These are phyloP conservation scores for Leistus spinibarbis DNA, from an alignment of 2,888 invertebrate species.

Conservation along the genomic window DNA sequence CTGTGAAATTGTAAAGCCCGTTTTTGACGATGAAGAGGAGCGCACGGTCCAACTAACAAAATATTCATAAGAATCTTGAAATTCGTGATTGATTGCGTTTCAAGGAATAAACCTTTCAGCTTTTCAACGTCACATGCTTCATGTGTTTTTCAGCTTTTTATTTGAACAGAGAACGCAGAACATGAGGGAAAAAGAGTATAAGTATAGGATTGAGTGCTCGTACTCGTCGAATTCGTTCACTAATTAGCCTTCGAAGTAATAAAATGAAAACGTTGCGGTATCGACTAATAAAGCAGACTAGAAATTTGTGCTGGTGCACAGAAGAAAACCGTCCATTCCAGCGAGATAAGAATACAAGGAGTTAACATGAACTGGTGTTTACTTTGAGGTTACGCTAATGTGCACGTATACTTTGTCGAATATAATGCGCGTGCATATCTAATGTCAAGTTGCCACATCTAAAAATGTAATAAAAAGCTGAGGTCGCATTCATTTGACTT, in stretches of 20 bases:
- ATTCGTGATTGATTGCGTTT: conserved; percentile 1
- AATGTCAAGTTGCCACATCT: too few relatives aligned
- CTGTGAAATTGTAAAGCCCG: not conserved
- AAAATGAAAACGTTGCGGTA: conserved; percentile 3
- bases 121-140: not conserved
- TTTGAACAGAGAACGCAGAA: not conserved
- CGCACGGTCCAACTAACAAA: not conserved
- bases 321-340: too few relatives aligned
- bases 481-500: too few relatives aligned
- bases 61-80: not conserved
- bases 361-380: too few relatives aligned
- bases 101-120: not conserved
- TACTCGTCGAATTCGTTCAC: not conserved
- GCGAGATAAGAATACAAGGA: too few relatives aligned
- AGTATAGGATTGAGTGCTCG: not conserved
- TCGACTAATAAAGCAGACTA: conserved; percentile 7
- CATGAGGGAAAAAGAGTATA: not conserved
- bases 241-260: not conserved
- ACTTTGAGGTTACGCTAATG: too few relatives aligned
- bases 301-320: not conserved
- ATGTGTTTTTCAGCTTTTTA: not conserved
- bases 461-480: too few relatives aligned
- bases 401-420: too few relatives aligned
- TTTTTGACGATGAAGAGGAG: not conserved
- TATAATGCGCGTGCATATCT: too few relatives aligned